phyloP scores from a whole-genome alignment of 1,140 invertebrate genomes.

The Dinoponera quadriceps region DNA sequence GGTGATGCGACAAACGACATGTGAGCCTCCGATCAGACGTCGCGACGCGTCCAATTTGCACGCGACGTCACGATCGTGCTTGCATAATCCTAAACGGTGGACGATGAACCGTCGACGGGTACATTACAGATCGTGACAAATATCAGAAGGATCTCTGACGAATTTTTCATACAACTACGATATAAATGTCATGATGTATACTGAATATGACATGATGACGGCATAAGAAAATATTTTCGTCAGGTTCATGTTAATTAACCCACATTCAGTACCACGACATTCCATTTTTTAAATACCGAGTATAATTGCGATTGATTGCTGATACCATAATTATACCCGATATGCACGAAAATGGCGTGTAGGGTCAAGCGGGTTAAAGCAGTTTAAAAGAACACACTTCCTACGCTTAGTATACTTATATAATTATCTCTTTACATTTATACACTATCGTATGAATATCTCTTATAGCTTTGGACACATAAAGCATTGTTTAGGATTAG shows the following conservation, averaged over 20 bases:
- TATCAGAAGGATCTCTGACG: neutral
- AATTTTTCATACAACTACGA: conserved; percentile 24
- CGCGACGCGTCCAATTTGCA: conserved; percentile 13
- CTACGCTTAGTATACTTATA: neutral
- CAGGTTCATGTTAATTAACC: neutral
- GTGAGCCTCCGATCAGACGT: conserved; percentile 12
- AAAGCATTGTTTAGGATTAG: neutral
- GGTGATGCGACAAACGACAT: conserved; percentile 45
- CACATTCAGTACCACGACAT: neutral
- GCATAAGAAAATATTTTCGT: conserved; percentile 2
- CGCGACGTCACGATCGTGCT: too few relatives aligned
- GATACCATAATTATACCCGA: conserved; percentile 23
- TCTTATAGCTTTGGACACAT: too few relatives aligned
- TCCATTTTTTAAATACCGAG: neutral
- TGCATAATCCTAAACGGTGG: too few relatives aligned
- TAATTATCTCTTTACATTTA: too few relatives aligned
- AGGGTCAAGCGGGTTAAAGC: neutral
- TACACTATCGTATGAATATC: too few relatives aligned
- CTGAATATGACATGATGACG: neutral
- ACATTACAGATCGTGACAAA: neutral
- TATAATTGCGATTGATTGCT: conserved; percentile 4
- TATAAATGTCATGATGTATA: neutral
- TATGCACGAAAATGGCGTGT: neutral
- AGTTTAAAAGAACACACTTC: neutral
- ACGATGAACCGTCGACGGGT: neutral